Conservation (phyloP, 2,888 invertebrate genomes). For the Galerucella nymphaeae region DNA sequence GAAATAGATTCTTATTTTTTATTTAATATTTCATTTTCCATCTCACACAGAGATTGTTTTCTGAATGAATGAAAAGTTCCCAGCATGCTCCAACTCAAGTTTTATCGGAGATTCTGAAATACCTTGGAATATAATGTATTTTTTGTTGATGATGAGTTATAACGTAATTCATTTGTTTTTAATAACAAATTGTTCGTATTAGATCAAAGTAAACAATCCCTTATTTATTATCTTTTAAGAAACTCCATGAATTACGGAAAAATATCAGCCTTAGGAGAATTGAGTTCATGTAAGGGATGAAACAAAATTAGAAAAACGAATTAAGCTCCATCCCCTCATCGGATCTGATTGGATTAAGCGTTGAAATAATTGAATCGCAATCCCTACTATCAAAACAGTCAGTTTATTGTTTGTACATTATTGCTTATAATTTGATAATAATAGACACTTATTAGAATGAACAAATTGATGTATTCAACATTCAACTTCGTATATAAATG, state of each 20-base stretch:
- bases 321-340: not conserved
- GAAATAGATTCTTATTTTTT: not conserved
- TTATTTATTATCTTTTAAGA: too few species aligned
- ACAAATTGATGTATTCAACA: too few species aligned
- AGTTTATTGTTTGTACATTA: not conserved
- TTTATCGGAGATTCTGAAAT: not conserved
- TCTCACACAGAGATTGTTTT: not conserved
- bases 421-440: not conserved
- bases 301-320: not conserved
- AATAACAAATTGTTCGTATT: too few species aligned
- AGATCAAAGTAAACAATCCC: too few species aligned
- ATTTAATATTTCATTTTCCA: not conserved
- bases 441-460: too few species aligned
- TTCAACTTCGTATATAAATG: too few species aligned
- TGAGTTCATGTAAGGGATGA: not conserved
- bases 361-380: not conserved
- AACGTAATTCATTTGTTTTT: too few species aligned
- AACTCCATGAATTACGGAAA: too few species aligned
- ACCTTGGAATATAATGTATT: not conserved
- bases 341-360: not conserved
- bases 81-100: not conserved
- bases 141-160: too few species aligned
- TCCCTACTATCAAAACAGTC: not conserved
- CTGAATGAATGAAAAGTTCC: not conserved
- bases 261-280: not conserved